Percentiles rank a stretch among this genome's conserved stretches.
These are phyloP conservation scores for Arrhamphus sclerolepis DNA, from an alignment of 2,797 vertebrate species.

Conservation along the genomic window DNA sequence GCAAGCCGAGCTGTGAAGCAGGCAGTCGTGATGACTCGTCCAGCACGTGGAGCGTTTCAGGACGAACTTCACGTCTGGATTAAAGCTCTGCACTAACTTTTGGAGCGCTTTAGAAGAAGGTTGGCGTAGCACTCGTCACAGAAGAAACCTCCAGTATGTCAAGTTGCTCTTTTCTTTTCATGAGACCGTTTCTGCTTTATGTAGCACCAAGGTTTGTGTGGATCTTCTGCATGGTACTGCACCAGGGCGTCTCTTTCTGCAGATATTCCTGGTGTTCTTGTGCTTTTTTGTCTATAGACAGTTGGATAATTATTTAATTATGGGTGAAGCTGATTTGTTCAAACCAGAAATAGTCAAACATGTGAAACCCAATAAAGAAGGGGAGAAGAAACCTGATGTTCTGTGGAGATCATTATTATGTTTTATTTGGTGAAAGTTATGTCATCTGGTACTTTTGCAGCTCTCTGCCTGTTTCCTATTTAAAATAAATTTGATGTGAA, in stretches of 20 bases:
- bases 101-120: background rate
- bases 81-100: too few species aligned
- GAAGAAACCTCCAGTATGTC: background rate
- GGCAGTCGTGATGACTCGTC: too few species aligned
- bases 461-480: conserved; percentile 78
- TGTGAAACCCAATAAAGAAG: background rate
- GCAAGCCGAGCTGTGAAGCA: too few species aligned
- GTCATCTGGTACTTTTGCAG: conserved; percentile 61
- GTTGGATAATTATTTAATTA: too few species aligned
- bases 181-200: conserved; percentile 45
- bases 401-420: conserved; percentile 44
- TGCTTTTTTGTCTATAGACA: too few species aligned
- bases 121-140: conserved; percentile 1
- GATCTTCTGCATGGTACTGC: conserved; percentile 48
- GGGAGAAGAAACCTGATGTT: conserved; percentile 40
- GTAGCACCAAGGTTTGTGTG: conserved; percentile 50
- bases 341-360: too few species aligned
- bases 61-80: background rate
- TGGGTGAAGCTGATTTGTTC: too few species aligned
- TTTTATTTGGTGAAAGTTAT: conserved; percentile 61
- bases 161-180: conserved; percentile 35
- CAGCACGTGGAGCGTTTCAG: background rate
- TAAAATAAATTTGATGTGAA: conserved; percentile 74
- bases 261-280: background rate
- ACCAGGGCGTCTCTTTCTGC: conserved; percentile 19